Evolutionary conservation across 1,140 invertebrate genomes (phyloP), one percentile per base, ranked within the genome.

Genomic region (Drosophila sproati): DNA sequence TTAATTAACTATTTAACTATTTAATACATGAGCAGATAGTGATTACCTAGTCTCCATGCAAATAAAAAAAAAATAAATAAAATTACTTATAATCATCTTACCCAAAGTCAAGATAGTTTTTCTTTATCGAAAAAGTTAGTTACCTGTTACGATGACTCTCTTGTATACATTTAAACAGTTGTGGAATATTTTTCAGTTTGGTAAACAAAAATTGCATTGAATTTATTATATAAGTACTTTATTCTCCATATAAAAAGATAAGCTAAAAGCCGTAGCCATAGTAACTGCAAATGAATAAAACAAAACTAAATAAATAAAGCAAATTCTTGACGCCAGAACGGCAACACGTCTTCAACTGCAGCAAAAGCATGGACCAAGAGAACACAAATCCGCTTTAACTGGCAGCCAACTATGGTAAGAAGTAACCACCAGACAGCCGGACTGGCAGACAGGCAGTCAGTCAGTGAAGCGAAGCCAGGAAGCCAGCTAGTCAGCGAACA

Each of bases 241-340:
- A 6, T 6, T 55, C 32, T 51, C 29, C 29, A 12, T 32, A 35
- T 35, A n/a, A 12, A 32, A 5, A 39, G 12, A 56, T 39, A 5
- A 56, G 20, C 39, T n/a, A 32, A 43, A 59, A 59, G 39, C 37
- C 55, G 10, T 12, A 43, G 12, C 55, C 39, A 45, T 8, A 43
- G 31, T 39, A 43, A 43, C 55, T 7, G 20, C 55, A 32, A 56
- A 29, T 29, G 29, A 28, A 56, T 37, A 28, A 56, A 10, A 56
- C 7, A 8, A 8, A 78, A 56, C 60, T 55, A 78, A 71, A 78
- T 78, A 79, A 79, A 79, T 79, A 79, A 79, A 74, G 57, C 47
- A 79, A 75, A 70, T 56, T 70, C 41, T 66, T 78, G 69, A 54
- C 69, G 76, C 76, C 69, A 73, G 34, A 52, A 34, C 34, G 76